phyloP scores from a whole-genome alignment of 2,797 vertebrate species.

The Characodon lateralis region DNA sequence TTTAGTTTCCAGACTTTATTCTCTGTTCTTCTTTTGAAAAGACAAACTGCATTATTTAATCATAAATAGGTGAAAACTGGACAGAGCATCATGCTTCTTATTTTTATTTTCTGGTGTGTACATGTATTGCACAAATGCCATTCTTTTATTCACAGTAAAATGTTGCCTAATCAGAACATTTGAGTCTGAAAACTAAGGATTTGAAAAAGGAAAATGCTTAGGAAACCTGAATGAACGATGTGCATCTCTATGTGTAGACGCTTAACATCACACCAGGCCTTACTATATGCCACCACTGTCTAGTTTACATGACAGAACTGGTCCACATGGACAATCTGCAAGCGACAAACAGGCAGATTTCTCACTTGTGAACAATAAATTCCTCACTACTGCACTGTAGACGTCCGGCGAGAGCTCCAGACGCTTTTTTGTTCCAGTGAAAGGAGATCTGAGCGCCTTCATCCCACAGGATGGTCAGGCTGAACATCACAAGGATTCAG shows the following conservation, averaged over 20 bases:
- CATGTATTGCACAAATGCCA: neutral
- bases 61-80: too few species aligned
- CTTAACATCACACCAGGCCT: conserved; percentile 11
- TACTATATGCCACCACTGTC: neutral
- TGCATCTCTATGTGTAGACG: neutral
- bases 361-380: conserved; percentile 23
- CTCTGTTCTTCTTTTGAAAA: too few species aligned
- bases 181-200: neutral
- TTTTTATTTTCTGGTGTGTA: neutral
- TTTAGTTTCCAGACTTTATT: too few species aligned
- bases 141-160: neutral
- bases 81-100: too few species aligned
- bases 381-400: conserved; percentile 11
- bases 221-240: neutral
- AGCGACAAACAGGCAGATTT: conserved; percentile 1
- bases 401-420: conserved; percentile 13
- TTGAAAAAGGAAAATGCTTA: neutral
- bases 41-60: too few species aligned
- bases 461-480: conserved; percentile 24
- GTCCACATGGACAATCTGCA: neutral
- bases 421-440: conserved; percentile 21
- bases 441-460: conserved; percentile 21
- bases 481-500: conserved; percentile 32
- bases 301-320: conserved; percentile 5
- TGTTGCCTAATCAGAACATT: neutral